These are phyloP conservation scores for Ciconia boyciana DNA, from an alignment of 2,113 vertebrate genomes.

Conservation along the genomic window DNA sequence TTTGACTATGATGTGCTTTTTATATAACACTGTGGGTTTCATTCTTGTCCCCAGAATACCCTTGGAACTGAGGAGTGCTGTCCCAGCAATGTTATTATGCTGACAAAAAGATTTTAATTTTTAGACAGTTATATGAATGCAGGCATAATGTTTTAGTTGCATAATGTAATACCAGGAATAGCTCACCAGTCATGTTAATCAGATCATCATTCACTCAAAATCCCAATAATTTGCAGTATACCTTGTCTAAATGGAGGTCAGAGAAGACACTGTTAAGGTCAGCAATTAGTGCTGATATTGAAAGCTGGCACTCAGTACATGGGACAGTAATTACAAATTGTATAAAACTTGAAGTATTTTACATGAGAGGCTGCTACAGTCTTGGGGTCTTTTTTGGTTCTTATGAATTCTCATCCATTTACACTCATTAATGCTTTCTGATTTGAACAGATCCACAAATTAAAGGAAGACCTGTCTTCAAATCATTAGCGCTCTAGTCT, in stretches of 20 bases:
- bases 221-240: not conserved
- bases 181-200: slow-evolving; percentile 35
- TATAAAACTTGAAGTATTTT: not conserved
- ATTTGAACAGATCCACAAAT: not conserved
- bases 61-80: slow-evolving; percentile 54
- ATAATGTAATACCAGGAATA: slow-evolving; percentile 36
- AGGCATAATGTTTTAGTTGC: slow-evolving; percentile 37
- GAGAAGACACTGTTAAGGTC: not conserved
- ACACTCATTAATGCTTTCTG: not conserved
- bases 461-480: not conserved
- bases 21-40: slow-evolving; percentile 58
- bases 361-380: not conserved
- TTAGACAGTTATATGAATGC: slow-evolving; percentile 13
- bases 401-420: not conserved
- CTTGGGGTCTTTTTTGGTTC: not conserved
- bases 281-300: not conserved
- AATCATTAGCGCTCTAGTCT: not conserved
- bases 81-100: slow-evolving; percentile 19
- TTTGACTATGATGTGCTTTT: slow-evolving; percentile 43
- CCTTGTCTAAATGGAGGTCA: not conserved
- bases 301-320: not conserved
- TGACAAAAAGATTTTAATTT: slow-evolving; percentile 45
- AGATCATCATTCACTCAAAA: slow-evolving; percentile 34
- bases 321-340: not conserved
- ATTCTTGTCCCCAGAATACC: slow-evolving; percentile 32